A percentile compares a stretch with the other conserved stretches of the same genome.
These are phyloP conservation scores for Dicentrarchus labrax DNA, from an alignment of 2,113 vertebrate genomes.

Conservation along the genomic window DNA sequence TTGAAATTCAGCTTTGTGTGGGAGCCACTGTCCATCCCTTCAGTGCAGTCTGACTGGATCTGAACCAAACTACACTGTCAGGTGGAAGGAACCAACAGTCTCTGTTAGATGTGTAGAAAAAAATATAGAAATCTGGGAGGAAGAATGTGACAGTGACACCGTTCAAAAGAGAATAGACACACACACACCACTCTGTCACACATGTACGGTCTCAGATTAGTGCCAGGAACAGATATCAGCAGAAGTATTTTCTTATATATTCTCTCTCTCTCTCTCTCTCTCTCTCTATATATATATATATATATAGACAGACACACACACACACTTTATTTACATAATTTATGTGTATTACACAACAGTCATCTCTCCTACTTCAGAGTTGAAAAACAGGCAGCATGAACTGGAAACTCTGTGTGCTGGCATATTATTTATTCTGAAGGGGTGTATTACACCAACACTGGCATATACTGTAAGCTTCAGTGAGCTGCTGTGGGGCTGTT, in stretches of 20 bases:
- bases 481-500: neutral
- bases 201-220: neutral
- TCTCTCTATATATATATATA: too few relatives aligned
- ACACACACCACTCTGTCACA: neutral
- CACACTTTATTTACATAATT: conserved; percentile 1
- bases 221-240: neutral
- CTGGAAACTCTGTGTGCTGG: neutral
- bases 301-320: too few relatives aligned
- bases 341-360: neutral
- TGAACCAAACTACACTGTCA: neutral
- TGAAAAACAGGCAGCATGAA: neutral
- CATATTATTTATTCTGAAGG: neutral
- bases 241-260: neutral
- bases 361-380: neutral
- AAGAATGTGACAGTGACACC: neutral
- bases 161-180: neutral
- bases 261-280: too few relatives aligned
- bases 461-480: neutral
- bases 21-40: neutral
- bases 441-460: neutral
- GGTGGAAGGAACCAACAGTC: neutral
- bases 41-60: neutral
- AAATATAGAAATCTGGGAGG: neutral
- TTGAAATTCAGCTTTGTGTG: neutral
- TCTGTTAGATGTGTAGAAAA: neutral